A percentile compares a stretch with the other conserved stretches of the same genome.
phyloP scores from a whole-genome alignment of 2,888 invertebrate genomes.

The Ferrisia virgata region DNA sequence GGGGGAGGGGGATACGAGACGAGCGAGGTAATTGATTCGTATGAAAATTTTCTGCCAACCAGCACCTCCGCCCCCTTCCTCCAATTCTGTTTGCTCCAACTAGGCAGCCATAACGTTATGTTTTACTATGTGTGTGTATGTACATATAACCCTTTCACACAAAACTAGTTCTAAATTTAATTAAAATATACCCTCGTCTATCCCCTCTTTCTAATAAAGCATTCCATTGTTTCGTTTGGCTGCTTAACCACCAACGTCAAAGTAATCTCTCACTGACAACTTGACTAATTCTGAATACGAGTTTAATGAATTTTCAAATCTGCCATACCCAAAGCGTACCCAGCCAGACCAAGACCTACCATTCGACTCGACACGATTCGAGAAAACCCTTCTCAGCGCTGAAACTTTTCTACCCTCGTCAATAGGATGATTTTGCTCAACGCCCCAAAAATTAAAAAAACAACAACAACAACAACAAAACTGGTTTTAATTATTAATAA shows the following conservation, averaged over 20 bases:
- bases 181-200: neutral
- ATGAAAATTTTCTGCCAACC: neutral
- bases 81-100: neutral
- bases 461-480: no score
- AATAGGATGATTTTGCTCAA: no score
- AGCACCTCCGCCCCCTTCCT: neutral
- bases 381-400: no score
- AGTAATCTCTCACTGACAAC: constrained; percentile 9
- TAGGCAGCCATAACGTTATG: neutral
- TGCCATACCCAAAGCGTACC: no score
- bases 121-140: no score
- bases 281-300: constrained; percentile 14
- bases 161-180: constrained; percentile 4
- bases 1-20: no score
- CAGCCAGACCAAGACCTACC: no score
- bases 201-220: neutral
- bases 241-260: neutral
- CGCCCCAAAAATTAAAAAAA: no score
- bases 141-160: no score
- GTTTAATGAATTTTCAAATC: constrained; percentile 10
- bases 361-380: no score
- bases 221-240: neutral
- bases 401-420: no score
- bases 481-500: neutral
- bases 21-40: neutral